Evolutionary conservation across 2,888 invertebrate genomes (phyloP), one percentile per base, ranked within the genome.

Genomic region (Lepidonotus clava): DNA sequence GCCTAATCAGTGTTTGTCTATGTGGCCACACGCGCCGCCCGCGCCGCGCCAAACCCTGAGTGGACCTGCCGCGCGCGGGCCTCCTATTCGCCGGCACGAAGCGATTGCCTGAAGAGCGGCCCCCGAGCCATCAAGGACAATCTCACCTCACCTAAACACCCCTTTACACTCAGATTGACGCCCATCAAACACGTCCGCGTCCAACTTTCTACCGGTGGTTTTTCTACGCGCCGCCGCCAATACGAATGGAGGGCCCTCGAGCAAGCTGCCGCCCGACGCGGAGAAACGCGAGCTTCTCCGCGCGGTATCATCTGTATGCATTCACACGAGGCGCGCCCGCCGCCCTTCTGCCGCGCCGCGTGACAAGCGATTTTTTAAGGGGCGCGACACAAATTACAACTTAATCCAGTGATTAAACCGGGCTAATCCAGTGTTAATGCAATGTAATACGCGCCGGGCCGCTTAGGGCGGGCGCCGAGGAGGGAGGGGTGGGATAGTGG

Each of bases 171-270:
- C 61, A 24, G 61, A 61, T 61, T 61, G 61, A 24, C 61, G 61
- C 61, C 61, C 61, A 61, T 61, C 61, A 61, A 24, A 61, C 61
- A 61, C 61, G 61, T 61, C 61, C 61, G 61, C 61, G 61, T 61
- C 28, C 61, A n/a, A 61, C 28, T 61, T 28, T 61, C n/a, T 11
- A 24, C 28, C 61, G 61, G 24, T 32, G 61, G 11, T 24, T 61
- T 28, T n/a, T 61, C 53, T 24, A 32, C 61, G 28, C 61, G 28
- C 6, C 46, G 6, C 46, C 8, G 46, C 46, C 46, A 61, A 0
- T 11, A 61, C n/a, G n/a, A n/a, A n/a, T n/a, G n/a, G 61, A 61
- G 61, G 61, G 46, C 46, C 8, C 18, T 11, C n/a, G n/a, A n/a
- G n/a, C n/a, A n/a, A n/a, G 61, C 28, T 24, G 61, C 28, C n/a